Evolutionary conservation across 2,113 vertebrate genomes (phyloP), one percentile per base, ranked within the genome.

Genomic region (Pheucticus melanocephalus): DNA sequence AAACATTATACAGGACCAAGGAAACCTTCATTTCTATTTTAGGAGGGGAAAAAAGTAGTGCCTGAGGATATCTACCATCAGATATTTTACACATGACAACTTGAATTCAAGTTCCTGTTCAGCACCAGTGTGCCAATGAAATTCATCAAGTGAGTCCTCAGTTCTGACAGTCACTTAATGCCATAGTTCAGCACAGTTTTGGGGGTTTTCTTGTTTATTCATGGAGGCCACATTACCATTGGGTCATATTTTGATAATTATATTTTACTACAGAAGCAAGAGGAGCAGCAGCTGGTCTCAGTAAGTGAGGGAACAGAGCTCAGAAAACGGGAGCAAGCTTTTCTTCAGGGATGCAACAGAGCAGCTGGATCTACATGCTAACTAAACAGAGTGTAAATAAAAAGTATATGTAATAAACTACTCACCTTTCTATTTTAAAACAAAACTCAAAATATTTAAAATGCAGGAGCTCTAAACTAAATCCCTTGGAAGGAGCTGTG

Each of bases 371-470:
- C 78, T 92, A 77, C 53, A 85, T 17, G 76, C 28, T 45, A 63
- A 64, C 40, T 77, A 56, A 77, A 90, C 9, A 15, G 57, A 79
- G 57, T 73, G 60, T 56, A 69, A 87, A 78, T 61, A 81, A 91
- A 80, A 81, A 60, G 4, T 12, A 30, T 76, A 65, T 27, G 7
- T 9, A 66, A 64, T 35, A 70, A 79, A 56, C 53, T 79, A 72
- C 18, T 61, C 37, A 27, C 19, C 42, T 57, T 65, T 54, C 54
- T 47, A 15, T 44, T 87, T 82, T 31, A 65, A 89, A 89, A 72
- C 30, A n/a, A 82, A 61, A 59, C 8, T 59, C 22, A 80, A 89
- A 92, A 56, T 84, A 59, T 69, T 96, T 94, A 44, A 92, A 95
- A 96, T n/a, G 8, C 11, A 72, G 23, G 37, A 86, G 51, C 56